Evolutionary conservation across 2,888 invertebrate genomes (phyloP), one percentile per base, ranked within the genome.

Genomic region (Cyrtodaria siliqua): DNA sequence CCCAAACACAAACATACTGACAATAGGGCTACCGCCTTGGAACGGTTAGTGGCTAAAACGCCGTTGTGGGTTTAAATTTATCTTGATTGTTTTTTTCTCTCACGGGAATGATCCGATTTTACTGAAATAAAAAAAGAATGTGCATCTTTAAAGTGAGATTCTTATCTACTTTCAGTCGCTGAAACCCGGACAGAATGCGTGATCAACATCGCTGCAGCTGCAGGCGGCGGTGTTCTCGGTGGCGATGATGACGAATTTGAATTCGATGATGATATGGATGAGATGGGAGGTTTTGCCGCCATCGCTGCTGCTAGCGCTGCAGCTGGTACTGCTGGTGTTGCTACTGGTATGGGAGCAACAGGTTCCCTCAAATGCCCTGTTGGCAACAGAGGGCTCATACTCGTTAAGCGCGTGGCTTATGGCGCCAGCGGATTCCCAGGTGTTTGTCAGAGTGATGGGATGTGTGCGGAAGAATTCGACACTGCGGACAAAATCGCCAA

Each of bases 131-230:
- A 4, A 56, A 56, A n/a, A 23, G 38, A 14, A 29, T 12, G 18
- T 16, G 3, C n/a, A 23, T 23, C 24, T 23, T 12, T 52, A 52
- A 8, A 26, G 8, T 26, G 9, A 20, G 4, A 14, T 52, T 26
- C 20, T 23, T 23, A 12, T n/a, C 20, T 27, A 9, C 27, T 59
- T 61, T 3, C 52, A 79, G 79, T 47, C 42, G 63, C 66, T 2
- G 79, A 79, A n/a, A 79, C 79, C 16, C 55, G 72, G 29, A 56
- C 59, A 29, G 69, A 76, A 61, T 79, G 79, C 33, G 49, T 79
- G 38, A 42, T 71, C 16, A 57, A 60, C 16, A 26, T 49, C n/a
- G n/a, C 18, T 14, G 55, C 42, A 9, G 33, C n/a, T 20, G 70
- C 55, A 0, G 77, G 52, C 24, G 44, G 57, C 16, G 18, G 26